phyloP scores from a whole-genome alignment of 2,888 invertebrate species.

The Malachius bipustulatus region DNA sequence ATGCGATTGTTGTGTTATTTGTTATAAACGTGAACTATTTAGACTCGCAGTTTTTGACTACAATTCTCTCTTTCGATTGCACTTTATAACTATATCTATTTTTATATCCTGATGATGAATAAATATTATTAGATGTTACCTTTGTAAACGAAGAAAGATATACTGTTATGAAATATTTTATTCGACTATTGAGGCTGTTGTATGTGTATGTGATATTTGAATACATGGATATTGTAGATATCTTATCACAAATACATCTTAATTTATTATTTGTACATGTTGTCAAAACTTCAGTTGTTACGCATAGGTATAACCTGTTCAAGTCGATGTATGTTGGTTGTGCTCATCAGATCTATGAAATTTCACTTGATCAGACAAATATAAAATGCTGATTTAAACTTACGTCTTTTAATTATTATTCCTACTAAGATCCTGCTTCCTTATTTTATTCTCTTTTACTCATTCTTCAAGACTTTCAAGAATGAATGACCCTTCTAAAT shows the following conservation, averaged over 20 bases:
- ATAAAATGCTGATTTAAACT: slow-evolving; percentile 27
- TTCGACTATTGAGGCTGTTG: slow-evolving; percentile 36
- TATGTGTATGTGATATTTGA: slow-evolving; percentile 40
- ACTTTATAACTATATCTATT: slow-evolving; percentile 30
- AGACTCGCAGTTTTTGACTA: no score
- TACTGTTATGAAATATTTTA: slow-evolving; percentile 24
- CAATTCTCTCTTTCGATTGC: slow-evolving; percentile 26
- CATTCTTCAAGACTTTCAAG: no score
- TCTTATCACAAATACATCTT: slow-evolving; percentile 27
- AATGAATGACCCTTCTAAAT: no score
- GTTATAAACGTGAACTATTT: no score
- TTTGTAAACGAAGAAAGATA: slow-evolving; percentile 22
- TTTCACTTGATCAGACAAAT: slow-evolving; percentile 30
- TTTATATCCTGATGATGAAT: slow-evolving; percentile 34
- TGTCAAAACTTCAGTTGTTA: slow-evolving; percentile 29
- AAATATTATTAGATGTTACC: slow-evolving; percentile 32
- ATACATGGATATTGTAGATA: slow-evolving; percentile 36
- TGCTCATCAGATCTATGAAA: slow-evolving; percentile 30
- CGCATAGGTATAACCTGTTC: slow-evolving; percentile 29
- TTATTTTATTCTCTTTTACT: no score
- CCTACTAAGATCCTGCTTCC: no score
- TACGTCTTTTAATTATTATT: slow-evolving; percentile 9
- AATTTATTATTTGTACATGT: slow-evolving; percentile 36
- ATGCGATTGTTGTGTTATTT: no score
- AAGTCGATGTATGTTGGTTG: slow-evolving; percentile 34